Conservation (phyloP, 2,888 invertebrate species). For the Caenorhabditis imperialis region DNA sequence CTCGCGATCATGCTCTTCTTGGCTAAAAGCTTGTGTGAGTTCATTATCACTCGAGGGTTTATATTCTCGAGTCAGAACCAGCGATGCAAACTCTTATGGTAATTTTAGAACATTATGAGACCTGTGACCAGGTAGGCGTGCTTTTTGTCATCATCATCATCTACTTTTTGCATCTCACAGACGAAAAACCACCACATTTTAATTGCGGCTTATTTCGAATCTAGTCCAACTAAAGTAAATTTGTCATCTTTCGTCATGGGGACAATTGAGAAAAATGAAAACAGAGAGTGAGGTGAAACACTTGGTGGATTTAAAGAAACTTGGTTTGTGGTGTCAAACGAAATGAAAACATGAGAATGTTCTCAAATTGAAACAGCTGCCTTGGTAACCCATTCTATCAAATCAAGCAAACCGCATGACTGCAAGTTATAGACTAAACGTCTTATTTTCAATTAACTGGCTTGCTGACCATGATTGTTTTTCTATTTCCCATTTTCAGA, state of each 20-base stretch:
- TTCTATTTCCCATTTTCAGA: background rate
- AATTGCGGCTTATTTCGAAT: conserved; percentile 47
- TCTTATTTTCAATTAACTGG: conserved; percentile 22
- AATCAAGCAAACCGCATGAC: no score
- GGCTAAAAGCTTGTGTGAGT: conserved; percentile 39
- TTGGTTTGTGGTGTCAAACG: no score
- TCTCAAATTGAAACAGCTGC: no score
- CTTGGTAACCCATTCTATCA: no score
- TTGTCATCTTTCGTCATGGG: conserved; percentile 2
- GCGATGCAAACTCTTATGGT: conserved; percentile 9
- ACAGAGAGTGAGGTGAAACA: no score
- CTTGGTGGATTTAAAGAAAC: no score
- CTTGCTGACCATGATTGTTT: conserved; percentile 34
- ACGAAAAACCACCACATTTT: conserved; percentile 13
- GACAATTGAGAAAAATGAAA: background rate
- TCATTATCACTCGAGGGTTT: conserved; percentile 15
- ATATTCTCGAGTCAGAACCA: conserved; percentile 1
- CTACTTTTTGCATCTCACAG: conserved; percentile 21
- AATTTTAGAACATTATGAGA: conserved; percentile 11
- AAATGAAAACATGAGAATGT: no score
- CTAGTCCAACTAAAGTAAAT: conserved; percentile 10
- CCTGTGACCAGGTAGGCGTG: conserved; percentile 13
- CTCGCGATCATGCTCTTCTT: conserved; percentile 50
- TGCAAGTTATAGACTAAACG: background rate
- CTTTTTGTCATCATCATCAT: conserved; percentile 32